Conservation (phyloP, 2,888 invertebrate species). For the Drosophila tripunctata region DNA sequence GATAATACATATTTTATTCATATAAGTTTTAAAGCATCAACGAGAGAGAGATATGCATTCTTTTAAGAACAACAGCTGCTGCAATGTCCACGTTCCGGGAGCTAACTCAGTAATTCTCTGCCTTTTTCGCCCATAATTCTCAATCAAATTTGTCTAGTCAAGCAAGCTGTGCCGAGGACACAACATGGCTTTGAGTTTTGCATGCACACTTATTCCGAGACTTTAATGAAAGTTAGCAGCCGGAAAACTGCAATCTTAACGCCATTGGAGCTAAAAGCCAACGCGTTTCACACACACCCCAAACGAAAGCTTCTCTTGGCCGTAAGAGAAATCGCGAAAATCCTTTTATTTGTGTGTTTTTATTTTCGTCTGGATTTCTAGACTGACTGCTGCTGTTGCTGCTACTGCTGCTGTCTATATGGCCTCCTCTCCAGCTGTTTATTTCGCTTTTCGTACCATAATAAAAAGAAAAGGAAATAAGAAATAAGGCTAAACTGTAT, state of each 20-base stretch:
- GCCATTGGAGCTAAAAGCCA: conserved; percentile 53
- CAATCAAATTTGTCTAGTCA: conserved; percentile 60
- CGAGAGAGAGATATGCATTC: neutral
- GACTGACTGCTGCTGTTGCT: too few species aligned
- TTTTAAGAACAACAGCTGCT: conserved; percentile 15
- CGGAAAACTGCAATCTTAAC: conserved; percentile 72
- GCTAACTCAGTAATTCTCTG: conserved; percentile 1
- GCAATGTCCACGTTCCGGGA: neutral
- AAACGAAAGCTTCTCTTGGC: conserved; percentile 7
- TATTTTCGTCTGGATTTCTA: conserved; percentile 66
- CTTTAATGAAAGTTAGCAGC: conserved; percentile 68
- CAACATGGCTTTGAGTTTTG: conserved; percentile 38
- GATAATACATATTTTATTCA: neutral
- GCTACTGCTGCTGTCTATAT: conserved; percentile 60
- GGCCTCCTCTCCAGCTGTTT: conserved; percentile 50
- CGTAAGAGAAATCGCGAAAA: conserved; percentile 65
- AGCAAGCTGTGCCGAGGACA: conserved; percentile 35
- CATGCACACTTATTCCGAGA: conserved; percentile 43
- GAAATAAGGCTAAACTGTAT: conserved; percentile 1
- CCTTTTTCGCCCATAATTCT: conserved; percentile 45
- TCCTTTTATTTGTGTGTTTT: conserved; percentile 73
- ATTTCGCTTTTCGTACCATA: conserved; percentile 49
- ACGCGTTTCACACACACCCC: conserved; percentile 11
- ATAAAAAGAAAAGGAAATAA: conserved; percentile 20
- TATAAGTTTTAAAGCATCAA: neutral